Evolutionary conservation across 2,888 invertebrate species (phyloP).

Genomic region (Argyresthia albistria): DNA sequence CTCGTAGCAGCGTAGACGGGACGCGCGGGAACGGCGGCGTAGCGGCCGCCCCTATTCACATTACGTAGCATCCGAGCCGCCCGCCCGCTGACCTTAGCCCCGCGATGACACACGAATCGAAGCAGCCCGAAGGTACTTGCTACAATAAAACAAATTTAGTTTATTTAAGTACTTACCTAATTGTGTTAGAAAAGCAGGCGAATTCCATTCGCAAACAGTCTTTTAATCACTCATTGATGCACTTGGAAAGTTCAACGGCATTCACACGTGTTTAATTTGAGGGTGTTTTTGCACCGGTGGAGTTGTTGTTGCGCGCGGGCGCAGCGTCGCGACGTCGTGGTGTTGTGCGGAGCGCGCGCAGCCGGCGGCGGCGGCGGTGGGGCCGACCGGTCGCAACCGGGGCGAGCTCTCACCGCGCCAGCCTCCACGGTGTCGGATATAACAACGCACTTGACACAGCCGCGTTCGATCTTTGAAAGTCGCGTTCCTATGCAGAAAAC

Average conservation of each 20-base stretch:
- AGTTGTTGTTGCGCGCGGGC: conserved; percentile 1
- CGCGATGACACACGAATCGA: conserved; percentile 13
- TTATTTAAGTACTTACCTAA: background rate
- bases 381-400: conserved; percentile 70
- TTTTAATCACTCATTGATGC: too few species aligned
- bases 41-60: conserved; percentile 37
- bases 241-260: too few species aligned
- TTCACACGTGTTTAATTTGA: background rate
- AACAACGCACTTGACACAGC: conserved; percentile 69
- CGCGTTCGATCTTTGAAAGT: conserved; percentile 60
- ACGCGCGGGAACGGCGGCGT: conserved; percentile 18
- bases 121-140: too few species aligned
- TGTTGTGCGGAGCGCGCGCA: background rate
- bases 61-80: conserved; percentile 23
- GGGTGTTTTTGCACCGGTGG: background rate
- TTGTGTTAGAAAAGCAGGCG: background rate
- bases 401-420: conserved; percentile 61
- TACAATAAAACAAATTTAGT: background rate
- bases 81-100: conserved; percentile 33
- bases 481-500: conserved; percentile 55
- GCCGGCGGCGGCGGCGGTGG: conserved; percentile 31
- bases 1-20: conserved; percentile 10
- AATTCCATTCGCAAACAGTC: background rate
- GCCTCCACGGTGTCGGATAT: conserved; percentile 40
- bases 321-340: conserved; percentile 4